Percentiles rank a stretch among this genome's conserved stretches.
These are phyloP conservation scores for Petrocephalus sullivani DNA, from an alignment of 2,797 vertebrate species.

Conservation along the genomic window DNA sequence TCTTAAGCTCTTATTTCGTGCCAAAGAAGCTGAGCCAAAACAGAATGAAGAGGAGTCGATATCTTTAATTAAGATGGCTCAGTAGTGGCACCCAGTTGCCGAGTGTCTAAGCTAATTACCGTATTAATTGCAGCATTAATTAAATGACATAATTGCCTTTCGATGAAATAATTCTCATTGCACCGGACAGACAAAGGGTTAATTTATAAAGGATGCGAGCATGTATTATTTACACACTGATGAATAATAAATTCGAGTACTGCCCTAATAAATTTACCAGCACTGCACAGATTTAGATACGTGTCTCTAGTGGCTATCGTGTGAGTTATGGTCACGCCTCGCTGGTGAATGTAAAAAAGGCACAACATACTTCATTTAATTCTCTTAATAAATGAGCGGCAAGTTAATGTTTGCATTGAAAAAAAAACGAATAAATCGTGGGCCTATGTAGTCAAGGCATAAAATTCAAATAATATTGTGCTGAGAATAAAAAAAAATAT, in stretches of 20 bases:
- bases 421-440: constrained; percentile 41
- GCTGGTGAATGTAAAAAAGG: constrained; percentile 45
- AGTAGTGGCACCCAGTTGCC: constrained; percentile 27
- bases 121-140: constrained; percentile 42
- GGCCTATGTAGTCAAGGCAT: constrained; percentile 30
- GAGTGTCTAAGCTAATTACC: constrained; percentile 40
- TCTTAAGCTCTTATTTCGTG: neutral
- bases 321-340: constrained; percentile 64
- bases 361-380: constrained; percentile 34
- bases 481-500: constrained; percentile 27
- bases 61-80: constrained; percentile 40
- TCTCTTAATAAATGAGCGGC: constrained; percentile 38
- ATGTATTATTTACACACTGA: constrained; percentile 80
- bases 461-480: constrained; percentile 17
- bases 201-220: constrained; percentile 71
- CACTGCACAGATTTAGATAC: constrained; percentile 80
- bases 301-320: constrained; percentile 68
- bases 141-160: constrained; percentile 37
- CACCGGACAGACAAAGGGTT: constrained; percentile 60
- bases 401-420: constrained; percentile 31
- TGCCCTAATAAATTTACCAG: constrained; percentile 77
- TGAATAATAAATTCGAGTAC: constrained; percentile 81
- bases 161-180: constrained; percentile 29
- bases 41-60: constrained; percentile 25
- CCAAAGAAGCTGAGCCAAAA: constrained; percentile 25